These are phyloP conservation scores for Pegea sp. DNA, from an alignment of 23 tunicate species.

Conservation along the genomic window DNA sequence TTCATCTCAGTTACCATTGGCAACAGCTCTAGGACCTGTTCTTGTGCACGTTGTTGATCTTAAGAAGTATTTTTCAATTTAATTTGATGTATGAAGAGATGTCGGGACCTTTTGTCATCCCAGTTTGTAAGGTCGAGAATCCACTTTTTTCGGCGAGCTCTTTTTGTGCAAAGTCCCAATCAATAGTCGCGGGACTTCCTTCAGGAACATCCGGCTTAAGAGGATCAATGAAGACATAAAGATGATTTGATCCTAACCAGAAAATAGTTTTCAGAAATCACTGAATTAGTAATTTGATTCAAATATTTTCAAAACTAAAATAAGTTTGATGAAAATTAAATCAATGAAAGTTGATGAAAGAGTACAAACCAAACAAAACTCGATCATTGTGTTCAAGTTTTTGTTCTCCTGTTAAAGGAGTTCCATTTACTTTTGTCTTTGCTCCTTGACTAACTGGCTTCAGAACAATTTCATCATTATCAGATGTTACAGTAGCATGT, in stretches of 20 bases:
- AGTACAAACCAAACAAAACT: conserved; percentile 43
- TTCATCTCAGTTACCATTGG: conserved; percentile 93
- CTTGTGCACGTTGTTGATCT: conserved; percentile 93
- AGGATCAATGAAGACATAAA: conserved; percentile 72
- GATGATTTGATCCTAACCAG: conserved; percentile 67
- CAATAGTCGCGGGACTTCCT: conserved; percentile 56
- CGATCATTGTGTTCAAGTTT: conserved; percentile 83
- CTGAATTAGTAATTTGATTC: neutral
- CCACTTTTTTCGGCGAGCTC: conserved; percentile 97
- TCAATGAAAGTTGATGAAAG: neutral
- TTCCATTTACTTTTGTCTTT: conserved; percentile 80
- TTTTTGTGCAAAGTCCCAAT: conserved; percentile 98
- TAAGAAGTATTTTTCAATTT: neutral
- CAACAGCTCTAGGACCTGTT: conserved; percentile 83
- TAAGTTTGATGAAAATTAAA: neutral
- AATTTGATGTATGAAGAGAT: neutral
- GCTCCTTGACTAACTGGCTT: conserved; percentile 82
- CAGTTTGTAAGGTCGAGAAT: conserved; percentile 53
- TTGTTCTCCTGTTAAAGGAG: conserved; percentile 84
- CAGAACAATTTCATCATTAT: conserved; percentile 62
- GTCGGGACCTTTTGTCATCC: conserved; percentile 56
- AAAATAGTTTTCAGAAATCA: neutral
- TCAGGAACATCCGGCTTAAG: conserved; percentile 57
- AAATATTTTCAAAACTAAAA: neutral
- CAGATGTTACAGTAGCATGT: conserved; percentile 39